Evolutionary conservation across 2,888 invertebrate species (phyloP).

Genomic region (Dichetophora obliterata): DNA sequence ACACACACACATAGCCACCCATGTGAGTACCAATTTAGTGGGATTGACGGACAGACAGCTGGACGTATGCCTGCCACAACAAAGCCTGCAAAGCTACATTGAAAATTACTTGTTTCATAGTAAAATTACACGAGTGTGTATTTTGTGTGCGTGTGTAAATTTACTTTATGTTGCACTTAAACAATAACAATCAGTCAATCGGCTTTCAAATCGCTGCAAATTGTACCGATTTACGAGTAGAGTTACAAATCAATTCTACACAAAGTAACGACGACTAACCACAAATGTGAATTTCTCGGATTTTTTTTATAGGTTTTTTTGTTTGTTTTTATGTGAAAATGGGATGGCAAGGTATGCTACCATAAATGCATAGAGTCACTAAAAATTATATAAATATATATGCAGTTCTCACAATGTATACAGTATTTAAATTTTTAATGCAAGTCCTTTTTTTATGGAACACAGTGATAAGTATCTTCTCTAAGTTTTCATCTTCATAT

Average conservation of each 20-base stretch:
- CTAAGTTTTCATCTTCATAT: no score
- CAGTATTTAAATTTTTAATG: no score
- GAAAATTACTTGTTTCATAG: conserved; percentile 9
- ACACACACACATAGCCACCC: not conserved
- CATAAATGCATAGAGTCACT: no score
- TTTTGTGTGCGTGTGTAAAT: not conserved
- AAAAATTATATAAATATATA: no score
- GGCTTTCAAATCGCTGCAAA: conserved; percentile 19
- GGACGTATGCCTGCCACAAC: not conserved
- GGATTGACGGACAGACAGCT: not conserved
- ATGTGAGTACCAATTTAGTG: not conserved
- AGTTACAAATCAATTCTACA: conserved; percentile 16
- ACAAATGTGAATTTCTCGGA: not conserved
- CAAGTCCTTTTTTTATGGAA: no score
- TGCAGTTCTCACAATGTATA: no score
- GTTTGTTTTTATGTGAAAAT: no score
- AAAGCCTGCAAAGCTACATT: conserved; percentile 7
- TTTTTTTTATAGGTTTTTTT: no score
- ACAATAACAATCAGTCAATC: conserved; percentile 25
- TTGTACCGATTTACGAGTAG: not conserved
- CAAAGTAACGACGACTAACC: conserved; percentile 26
- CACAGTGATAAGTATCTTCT: no score
- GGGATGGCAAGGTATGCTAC: no score
- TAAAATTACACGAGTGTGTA: not conserved
- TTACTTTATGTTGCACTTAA: not conserved